Base-by-base conservation (phyloP, 2,797 vertebrate genomes). In the Amniataba percoides region DNA sequence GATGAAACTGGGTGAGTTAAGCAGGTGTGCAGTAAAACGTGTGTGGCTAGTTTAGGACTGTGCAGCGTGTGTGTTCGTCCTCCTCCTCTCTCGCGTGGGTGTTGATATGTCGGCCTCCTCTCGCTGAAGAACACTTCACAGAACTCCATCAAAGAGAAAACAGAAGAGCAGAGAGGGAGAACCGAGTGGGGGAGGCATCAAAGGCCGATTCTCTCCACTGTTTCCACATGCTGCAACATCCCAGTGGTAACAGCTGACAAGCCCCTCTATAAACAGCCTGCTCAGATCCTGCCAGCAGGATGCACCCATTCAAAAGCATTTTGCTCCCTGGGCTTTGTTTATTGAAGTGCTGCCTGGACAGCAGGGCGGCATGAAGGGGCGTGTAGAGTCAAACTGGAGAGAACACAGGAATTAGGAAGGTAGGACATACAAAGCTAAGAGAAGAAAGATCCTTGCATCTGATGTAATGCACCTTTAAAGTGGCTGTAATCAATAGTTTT, bases 201-300 rank as follows among this genome's bases (percentile, higher is more conserved):
- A 94, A 93, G 93, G 82, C 84, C 81, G 61, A 74, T 71, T 86
- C 92, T 91, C 89, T 92, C 78, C 74, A 87, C 92, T 88, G 93
- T 92, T 93, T 91, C 83, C 89, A 68, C 87, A 83, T 87, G 88
- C 94, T 61, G 83, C 88, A 91, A 74, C 92, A 82, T 80, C 92
- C 90, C 89, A 48, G 21, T 48, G 68, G 71, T 15, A 92, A 89
- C 93, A 91, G 93, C 93, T 92, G 92, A 94, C 94, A 87, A 83
- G 81, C 90, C 81, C 90, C 89, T 94, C 90, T 62, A 82, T 87
- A 94, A 95, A 95, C 94, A 95, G 82, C 80, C 88, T 66, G 85
- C 88, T 93, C 89, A 93, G 92, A 93, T 93, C 93, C 88, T 92
- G 83, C 81, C 93, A 93, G 94, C 93, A 90, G 93, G 94, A 91